phyloP scores from a whole-genome alignment of 2,888 invertebrate species.

The Acanthopleura granulata region DNA sequence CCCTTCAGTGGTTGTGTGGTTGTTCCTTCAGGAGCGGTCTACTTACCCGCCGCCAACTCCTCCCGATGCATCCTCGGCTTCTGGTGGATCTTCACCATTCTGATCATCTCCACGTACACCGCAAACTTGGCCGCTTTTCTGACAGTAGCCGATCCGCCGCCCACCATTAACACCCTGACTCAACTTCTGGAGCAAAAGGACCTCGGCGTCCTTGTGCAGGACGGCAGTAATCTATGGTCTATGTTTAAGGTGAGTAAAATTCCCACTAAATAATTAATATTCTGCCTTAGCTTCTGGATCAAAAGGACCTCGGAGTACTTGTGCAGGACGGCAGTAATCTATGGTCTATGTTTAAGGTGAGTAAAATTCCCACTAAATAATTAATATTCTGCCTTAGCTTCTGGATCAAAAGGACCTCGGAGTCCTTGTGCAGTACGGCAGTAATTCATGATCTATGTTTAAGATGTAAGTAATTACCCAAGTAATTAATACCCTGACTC shows the following conservation, averaged over 20 bases:
- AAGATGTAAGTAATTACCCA: too few species aligned
- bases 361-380: too few species aligned
- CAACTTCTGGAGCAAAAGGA: slow-evolving; percentile 7
- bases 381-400: too few species aligned
- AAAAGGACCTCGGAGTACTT: too few species aligned
- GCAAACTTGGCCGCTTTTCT: slow-evolving; percentile 30
- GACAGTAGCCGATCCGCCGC: slow-evolving; percentile 22
- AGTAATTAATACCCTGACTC: too few species aligned
- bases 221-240: slow-evolving; percentile 13
- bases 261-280: too few species aligned
- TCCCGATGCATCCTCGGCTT: slow-evolving; percentile 23
- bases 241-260: not conserved
- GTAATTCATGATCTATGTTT: too few species aligned
- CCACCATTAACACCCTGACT: slow-evolving; percentile 21
- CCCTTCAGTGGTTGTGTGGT: too few species aligned
- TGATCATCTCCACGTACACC: slow-evolving; percentile 28
- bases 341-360: not conserved
- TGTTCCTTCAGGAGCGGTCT: not conserved
- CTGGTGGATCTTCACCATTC: slow-evolving; percentile 28
- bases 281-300: too few species aligned
- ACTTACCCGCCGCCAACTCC: slow-evolving; percentile 17
- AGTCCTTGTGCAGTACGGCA: too few species aligned
- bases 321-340: too few species aligned
- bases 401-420: too few species aligned
- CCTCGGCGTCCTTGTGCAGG: slow-evolving; percentile 4